phyloP scores from a whole-genome alignment of 2,888 invertebrate genomes.

The Tachina fera region DNA sequence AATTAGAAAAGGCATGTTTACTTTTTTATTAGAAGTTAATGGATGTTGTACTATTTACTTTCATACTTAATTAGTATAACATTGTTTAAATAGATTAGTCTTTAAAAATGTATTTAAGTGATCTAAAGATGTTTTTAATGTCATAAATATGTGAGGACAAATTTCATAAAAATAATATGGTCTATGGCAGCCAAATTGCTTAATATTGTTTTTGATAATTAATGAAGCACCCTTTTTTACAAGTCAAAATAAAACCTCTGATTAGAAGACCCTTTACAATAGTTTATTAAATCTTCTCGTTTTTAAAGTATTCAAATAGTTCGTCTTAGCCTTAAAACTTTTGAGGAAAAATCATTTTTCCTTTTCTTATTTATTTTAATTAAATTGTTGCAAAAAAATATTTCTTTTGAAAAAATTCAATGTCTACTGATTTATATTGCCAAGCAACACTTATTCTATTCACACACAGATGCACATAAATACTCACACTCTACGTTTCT shows the following conservation, averaged over 20 bases:
- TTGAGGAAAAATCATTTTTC: slow-evolving; percentile 30
- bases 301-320: neutral
- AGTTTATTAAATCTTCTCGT: neutral
- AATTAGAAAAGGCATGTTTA: neutral
- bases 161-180: too few relatives aligned
- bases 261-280: too few relatives aligned
- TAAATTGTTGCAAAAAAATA: slow-evolving; percentile 46
- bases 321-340: neutral
- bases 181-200: too few relatives aligned
- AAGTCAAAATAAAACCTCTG: too few relatives aligned
- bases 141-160: too few relatives aligned
- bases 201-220: too few relatives aligned
- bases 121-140: too few relatives aligned
- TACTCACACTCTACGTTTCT: neutral
- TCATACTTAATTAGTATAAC: neutral
- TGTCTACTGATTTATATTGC: slow-evolving; percentile 46
- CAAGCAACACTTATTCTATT: slow-evolving; percentile 20
- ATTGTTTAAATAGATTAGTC: too few relatives aligned
- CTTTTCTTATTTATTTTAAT: slow-evolving; percentile 54
- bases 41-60: slow-evolving; percentile 10
- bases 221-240: too few relatives aligned
- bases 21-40: neutral
- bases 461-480: slow-evolving; percentile 4
- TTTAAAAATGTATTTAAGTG: too few relatives aligned
- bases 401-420: slow-evolving; percentile 41